Evolutionary conservation across 2,797 vertebrate species (phyloP), one percentile per base, ranked within the genome.

Genomic region (Sebastes steindachneri): DNA sequence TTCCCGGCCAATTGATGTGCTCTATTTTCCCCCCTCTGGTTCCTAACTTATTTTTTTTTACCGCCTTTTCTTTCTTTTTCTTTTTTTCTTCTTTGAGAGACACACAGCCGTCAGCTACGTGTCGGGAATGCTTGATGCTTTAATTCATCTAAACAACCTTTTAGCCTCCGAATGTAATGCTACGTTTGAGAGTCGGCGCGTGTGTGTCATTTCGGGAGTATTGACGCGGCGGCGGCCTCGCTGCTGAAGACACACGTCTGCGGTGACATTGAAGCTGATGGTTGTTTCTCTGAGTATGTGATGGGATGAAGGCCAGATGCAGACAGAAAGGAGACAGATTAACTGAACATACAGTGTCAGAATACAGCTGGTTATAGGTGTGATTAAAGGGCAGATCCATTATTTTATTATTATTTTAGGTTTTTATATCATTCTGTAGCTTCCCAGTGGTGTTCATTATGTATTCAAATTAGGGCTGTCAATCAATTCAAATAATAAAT

Each of bases 141-240:
- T 88, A 79, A 91, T 90, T 90, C 67, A 73, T 86, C 79, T 83
- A 60, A 81, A 73, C 79, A 87, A 86, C 78, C 70, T 86, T 85
- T 90, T 68, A 79, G 79, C 76, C 58, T 73, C 33, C 3, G 31
- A 81, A 85, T 78, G 68, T 33, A 74, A 75, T 11, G 72, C 53
- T 68, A 15, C 4, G 25, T 84, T 77, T 57, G 15, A 65, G 63
- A 68, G 48, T 67, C 57, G 57, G 63, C 73, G 71, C 41, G 19
- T 19, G n/a, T 1, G 75, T 5, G 70, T 86, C 68, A 74, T 83
- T 83, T 74, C 14, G 31, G 68, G 21, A 83, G 60, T 76, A 76
- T 63, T 66, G 84, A 79, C 17, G 28, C 17, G 1, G 7, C 37
- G 37, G 14, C 15, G 25, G 29, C 11, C 45, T 26, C 2, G 19